A percentile compares a stretch with the other conserved stretches of the same genome.
phyloP scores from a whole-genome alignment of 2,797 vertebrate genomes.

The Typhlichthys eigenmanni region DNA sequence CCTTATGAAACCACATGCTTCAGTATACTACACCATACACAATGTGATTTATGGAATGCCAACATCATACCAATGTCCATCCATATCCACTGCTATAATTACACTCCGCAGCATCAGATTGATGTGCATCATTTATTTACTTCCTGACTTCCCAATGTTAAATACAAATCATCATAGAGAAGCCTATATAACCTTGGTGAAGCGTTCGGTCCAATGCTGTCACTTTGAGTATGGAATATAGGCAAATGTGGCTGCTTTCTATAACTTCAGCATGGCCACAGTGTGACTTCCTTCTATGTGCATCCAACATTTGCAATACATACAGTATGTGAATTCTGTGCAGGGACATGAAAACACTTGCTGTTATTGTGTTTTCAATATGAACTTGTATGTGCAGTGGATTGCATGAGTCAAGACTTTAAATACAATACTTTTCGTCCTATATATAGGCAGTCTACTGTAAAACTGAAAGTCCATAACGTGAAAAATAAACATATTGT shows the following conservation, averaged over 20 bases:
- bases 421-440: background rate
- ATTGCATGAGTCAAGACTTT: background rate
- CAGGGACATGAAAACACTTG: slow-evolving; percentile 2
- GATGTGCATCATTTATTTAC: slow-evolving; percentile 73
- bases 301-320: slow-evolving; percentile 13
- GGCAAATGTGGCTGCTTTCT: slow-evolving; percentile 41
- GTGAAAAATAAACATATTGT: no score
- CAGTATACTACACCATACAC: slow-evolving; percentile 34
- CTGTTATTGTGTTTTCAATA: slow-evolving; percentile 17
- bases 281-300: slow-evolving; percentile 14
- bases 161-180: slow-evolving; percentile 65
- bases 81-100: slow-evolving; percentile 64
- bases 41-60: slow-evolving; percentile 68
- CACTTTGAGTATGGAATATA: slow-evolving; percentile 53
- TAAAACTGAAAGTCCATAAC: no score
- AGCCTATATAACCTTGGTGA: slow-evolving; percentile 57
- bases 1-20: slow-evolving; percentile 48
- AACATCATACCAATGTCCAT: slow-evolving; percentile 47
- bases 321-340: slow-evolving; percentile 10
- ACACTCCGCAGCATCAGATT: slow-evolving; percentile 59
- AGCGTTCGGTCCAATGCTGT: slow-evolving; percentile 46
- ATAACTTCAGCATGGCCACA: slow-evolving; percentile 11
- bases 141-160: slow-evolving; percentile 59
- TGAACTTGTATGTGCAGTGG: background rate
- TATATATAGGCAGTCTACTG: no score